Conservation (phyloP, 1,140 invertebrate species). For the Coenobita brevimanus region DNA sequence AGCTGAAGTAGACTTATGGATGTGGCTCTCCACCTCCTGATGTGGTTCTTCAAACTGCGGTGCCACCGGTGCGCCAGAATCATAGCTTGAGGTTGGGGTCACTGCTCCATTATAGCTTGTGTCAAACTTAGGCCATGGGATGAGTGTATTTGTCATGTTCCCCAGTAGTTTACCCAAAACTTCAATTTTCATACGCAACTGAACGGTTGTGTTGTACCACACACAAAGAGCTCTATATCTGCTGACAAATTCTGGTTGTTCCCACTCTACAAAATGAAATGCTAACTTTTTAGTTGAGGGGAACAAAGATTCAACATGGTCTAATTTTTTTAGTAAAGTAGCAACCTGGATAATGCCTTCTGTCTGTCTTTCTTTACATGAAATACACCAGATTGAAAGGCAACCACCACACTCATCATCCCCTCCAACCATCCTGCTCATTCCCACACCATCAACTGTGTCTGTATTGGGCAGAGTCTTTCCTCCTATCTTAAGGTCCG, state of each 20-base stretch:
- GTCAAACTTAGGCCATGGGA: conserved; percentile 73
- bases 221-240: conserved; percentile 86
- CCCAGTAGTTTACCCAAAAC: conserved; percentile 84
- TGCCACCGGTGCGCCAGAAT: conserved; percentile 12
- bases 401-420: conserved; percentile 76
- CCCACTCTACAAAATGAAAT: conserved; percentile 82
- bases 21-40: conserved; percentile 24
- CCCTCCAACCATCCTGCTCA: conserved; percentile 34
- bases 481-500: conserved; percentile 45
- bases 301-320: conserved; percentile 84
- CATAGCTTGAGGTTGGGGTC: conserved; percentile 45
- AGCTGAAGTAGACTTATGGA: conserved; percentile 9
- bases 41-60: conserved; percentile 4
- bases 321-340: conserved; percentile 81
- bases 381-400: conserved; percentile 81
- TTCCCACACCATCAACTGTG: conserved; percentile 12
- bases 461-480: background rate
- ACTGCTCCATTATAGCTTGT: conserved; percentile 31
- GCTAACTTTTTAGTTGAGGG: conserved; percentile 88
- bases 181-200: conserved; percentile 86
- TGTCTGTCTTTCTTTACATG: conserved; percentile 81
- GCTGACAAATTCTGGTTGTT: conserved; percentile 79
- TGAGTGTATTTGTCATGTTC: conserved; percentile 73
- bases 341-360: conserved; percentile 83
- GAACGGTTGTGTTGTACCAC: conserved; percentile 92